Conservation (phyloP, 2,113 vertebrate species). For the Boleophthalmus pectinirostris region DNA sequence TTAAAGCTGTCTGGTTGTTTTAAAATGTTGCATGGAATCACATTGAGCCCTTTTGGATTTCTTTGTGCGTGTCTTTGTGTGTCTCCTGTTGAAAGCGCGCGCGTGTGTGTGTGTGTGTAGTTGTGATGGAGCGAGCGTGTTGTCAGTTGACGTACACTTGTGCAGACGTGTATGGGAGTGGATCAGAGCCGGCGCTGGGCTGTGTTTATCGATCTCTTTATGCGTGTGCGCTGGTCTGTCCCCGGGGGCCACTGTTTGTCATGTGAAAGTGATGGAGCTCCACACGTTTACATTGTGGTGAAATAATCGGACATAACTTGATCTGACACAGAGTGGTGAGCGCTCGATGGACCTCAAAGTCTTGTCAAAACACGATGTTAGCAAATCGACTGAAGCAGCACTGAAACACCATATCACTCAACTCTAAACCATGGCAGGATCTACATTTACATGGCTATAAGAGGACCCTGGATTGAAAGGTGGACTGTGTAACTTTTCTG, state of each 20-base stretch:
- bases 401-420: neutral
- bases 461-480: no score
- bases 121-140: slow-evolving; percentile 7
- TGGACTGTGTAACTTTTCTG: no score
- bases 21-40: neutral
- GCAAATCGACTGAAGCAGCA: neutral
- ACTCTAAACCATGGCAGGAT: neutral
- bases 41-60: no score
- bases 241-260: slow-evolving; percentile 37
- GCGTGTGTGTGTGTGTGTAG: neutral
- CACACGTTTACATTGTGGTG: slow-evolving; percentile 4
- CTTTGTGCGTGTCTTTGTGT: no score
- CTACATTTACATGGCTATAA: no score
- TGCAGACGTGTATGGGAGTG: slow-evolving; percentile 34
- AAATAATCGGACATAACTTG: neutral
- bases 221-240: slow-evolving; percentile 46
- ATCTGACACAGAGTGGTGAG: neutral
- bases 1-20: neutral
- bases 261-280: slow-evolving; percentile 24
- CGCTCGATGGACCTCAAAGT: neutral
- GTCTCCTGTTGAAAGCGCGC: neutral
- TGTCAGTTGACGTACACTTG: slow-evolving; percentile 5
- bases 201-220: slow-evolving; percentile 48
- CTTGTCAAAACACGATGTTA: neutral
- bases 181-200: slow-evolving; percentile 44